Conservation (phyloP, 2,113 vertebrate species). For the Indicator maculatus region DNA sequence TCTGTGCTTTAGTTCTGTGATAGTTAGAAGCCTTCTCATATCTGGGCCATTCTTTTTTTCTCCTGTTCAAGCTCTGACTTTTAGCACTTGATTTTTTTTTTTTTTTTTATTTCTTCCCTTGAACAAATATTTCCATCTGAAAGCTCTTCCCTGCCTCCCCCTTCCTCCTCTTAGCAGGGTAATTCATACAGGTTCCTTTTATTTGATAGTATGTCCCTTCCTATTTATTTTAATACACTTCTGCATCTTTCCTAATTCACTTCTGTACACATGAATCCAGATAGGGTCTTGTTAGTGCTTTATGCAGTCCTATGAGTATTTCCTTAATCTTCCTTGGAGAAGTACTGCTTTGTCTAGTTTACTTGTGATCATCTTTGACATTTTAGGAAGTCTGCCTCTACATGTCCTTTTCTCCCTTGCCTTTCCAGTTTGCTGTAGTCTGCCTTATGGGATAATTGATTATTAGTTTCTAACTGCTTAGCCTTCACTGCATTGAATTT, state of each 20-base stretch:
- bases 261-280: background rate
- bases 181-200: background rate
- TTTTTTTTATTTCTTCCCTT: background rate
- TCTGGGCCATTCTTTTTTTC: background rate
- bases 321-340: background rate
- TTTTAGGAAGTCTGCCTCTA: background rate
- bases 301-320: background rate
- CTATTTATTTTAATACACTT: background rate
- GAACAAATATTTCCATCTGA: background rate
- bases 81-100: too few relatives aligned
- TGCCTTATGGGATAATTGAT: background rate
- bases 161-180: background rate
- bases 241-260: background rate
- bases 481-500: background rate
- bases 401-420: background rate
- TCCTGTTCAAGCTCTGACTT: background rate
- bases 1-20: background rate
- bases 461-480: background rate
- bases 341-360: background rate
- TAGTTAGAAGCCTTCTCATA: background rate
- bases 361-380: background rate
- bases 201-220: background rate
- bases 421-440: background rate
- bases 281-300: background rate
- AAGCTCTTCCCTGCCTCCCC: too few relatives aligned